Conservation (phyloP, 2,888 invertebrate species). For the Isoperla grammatica region DNA sequence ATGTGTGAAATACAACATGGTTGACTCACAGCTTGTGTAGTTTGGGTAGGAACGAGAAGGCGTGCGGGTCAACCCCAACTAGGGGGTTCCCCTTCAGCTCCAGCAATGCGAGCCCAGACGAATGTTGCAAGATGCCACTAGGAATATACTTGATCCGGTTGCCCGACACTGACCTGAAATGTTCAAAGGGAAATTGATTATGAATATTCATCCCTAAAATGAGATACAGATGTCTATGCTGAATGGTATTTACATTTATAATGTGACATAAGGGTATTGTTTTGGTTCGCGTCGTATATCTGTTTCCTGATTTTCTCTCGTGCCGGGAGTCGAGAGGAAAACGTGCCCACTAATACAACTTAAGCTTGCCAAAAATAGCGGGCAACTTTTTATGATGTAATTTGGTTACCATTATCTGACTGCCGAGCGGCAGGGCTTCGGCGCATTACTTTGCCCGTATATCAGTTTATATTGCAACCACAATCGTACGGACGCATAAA, state of each 20-base stretch:
- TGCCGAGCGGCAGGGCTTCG: too few relatives aligned
- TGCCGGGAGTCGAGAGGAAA: too few relatives aligned
- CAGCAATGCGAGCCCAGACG: constrained; percentile 63
- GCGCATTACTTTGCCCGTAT: too few relatives aligned
- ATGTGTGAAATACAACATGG: background rate
- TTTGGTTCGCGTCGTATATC: background rate
- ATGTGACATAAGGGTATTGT: background rate
- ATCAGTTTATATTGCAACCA: too few relatives aligned
- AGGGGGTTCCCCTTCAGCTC: constrained; percentile 83
- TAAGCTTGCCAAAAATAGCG: too few relatives aligned
- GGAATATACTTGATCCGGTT: constrained; percentile 74
- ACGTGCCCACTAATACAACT: too few relatives aligned
- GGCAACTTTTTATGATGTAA: too few relatives aligned
- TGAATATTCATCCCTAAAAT: constrained; percentile 12
- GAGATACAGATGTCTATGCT: constrained; percentile 4
- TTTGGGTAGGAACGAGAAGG: constrained; percentile 69
- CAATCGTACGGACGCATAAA: too few relatives aligned
- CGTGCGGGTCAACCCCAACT: constrained; percentile 59
- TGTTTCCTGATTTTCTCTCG: background rate
- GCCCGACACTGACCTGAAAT: constrained; percentile 68
- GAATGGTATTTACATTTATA: constrained; percentile 9
- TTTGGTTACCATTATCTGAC: too few relatives aligned
- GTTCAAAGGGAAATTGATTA: background rate
- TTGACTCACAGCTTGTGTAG: constrained; percentile 72
- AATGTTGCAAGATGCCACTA: constrained; percentile 62